Evolutionary conservation across 37 sponge, comb jelly and placozoan genomes (phyloP), one percentile per base, ranked within the genome.

Genomic region (Spongia lamella): DNA sequence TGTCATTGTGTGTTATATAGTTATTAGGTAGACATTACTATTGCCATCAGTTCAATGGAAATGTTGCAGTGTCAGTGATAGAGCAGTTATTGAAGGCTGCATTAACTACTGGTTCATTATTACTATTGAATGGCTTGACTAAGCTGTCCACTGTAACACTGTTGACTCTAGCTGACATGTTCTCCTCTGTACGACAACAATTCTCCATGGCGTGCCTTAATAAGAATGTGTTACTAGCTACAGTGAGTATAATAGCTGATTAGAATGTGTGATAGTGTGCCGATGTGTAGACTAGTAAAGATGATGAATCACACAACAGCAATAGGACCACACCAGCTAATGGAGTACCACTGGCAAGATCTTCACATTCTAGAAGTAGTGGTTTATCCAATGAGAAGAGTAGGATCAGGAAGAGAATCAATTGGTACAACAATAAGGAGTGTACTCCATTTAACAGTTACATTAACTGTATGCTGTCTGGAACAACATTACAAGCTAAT

Each of bases 11-110:
- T 38, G 1, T 75, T 29, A 34, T 71, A 2, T 37, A 88, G 88
- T 21, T 77, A n/a, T 52, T 88, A n/a, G 88, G 88, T 3, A 58
- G 78, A 52, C 88, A 81, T 15, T 81, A 33, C 72, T 79, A 74
- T 55, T 36, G 27, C 21, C 65, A 77, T 49, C 11, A 24, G 3
- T 73, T 85, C 40, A 55, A 60, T 34, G 34, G 38, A 14, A 14
- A 36, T 19, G 43, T 70, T 0, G 38, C 61, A 14, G 26, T 35
- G 7, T 13, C 65, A 4, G 34, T 59, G 26, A 53, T 83, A 1
- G 43, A 36, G 22, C 59, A 55, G 27, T 38, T 88, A 49, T 30
- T 88, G 14, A 25, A 25, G 54, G 78, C 79, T 24, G 63, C 84
- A 13, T 51, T 72, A 17, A 49, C 37, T 3, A 34, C 66, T 30